Base-by-base conservation (phyloP, 2,888 invertebrate genomes). In the Nomada fucata region DNA sequence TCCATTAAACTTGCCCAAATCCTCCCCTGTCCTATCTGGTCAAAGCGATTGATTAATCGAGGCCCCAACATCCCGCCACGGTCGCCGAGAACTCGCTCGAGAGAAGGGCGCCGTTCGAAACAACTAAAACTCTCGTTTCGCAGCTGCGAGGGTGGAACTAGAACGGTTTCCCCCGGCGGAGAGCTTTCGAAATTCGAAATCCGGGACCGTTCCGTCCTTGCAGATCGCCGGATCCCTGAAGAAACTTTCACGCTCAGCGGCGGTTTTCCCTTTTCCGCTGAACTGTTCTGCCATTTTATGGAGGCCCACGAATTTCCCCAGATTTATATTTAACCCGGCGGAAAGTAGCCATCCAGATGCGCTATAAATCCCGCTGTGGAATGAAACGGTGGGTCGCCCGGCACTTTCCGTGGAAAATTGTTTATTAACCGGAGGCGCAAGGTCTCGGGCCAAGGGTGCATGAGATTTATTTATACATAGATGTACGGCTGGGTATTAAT, bases 251-350 rank as follows among this genome's bases (percentile, higher is more conserved):
- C 50, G 55, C 50, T 52, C 11, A 29, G n/a, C 2, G 5, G 20
- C 44, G 47, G 59, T 55, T 23, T 60, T 60, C 67, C 72, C 76
- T 68, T 75, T 11, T 52, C 23, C 23, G 3, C 44, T 3, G 29
- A 64, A 29, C 36, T 23, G 76, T 82, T 77, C 70, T 29, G 67
- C 75, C 63, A 85, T 82, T 85, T 79, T 59, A 50, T 64, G 29
- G 55, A 81, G 82, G 63, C 69, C 44, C 26, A 20, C 67, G 44
- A 87, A 86, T 70, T 84, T 84, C 65, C 23, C 18, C 42, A 70
- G 75, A 81, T 77, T 86, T 84, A 73, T 75, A 75, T 55, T 77
- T 63, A 59, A 69, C 59, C 23, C 15, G 47, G 44, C 18, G 42
- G 47, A 29, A 63, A 47, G 44, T 60, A 26, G 60, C 44, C 20